Base-by-base conservation (phyloP, 2,888 invertebrate species). In the Pilophorus perplexus region DNA sequence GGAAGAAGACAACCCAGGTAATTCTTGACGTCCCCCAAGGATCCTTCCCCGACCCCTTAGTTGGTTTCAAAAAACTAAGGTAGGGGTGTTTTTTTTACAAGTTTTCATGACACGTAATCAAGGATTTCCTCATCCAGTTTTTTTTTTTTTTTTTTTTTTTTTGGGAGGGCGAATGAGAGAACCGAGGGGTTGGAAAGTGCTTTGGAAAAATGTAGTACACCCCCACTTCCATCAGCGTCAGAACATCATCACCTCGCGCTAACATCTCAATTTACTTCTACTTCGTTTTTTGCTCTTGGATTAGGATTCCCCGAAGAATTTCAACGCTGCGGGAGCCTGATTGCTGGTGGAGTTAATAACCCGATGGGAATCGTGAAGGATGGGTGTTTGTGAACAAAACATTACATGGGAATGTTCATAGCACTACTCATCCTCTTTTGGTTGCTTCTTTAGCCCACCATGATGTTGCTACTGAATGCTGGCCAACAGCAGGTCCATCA, bases 81-180 rank as follows among this genome's bases (percentile, higher is more conserved):
- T 33, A 8, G 6, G 6, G 3, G 14, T 5, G n/a, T 27, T 27
- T 59, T 44, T 44, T 33, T 62, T 20, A 23, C 33, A 62, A 44
- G 28, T 62, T 46, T 62, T 28, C 33, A 28, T 46, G 46, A 46
- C 33, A 22, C n/a, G 44, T 62, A 62, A 62, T 62, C 62, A 62
- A 62, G 62, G 62, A 62, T 62, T 46, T 62, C 62, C 62, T 62
- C 48, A 20, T 62, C 48, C 55, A 28, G 33, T 48, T 28, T 62
- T 28, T 27, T 62, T 62, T 46, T 44, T 46, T 62, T 12, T 10
- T 20, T 28, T 46, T 44, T 48, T 28, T 25, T 23, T 16, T 20
- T 27, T 46, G 27, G 20, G 28, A 2, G 16, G 8, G 23, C 12
- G 62, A 62, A 62, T 33, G 46, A 48, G 46, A 20, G 48, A 62